Evolutionary conservation across 2,888 invertebrate species (phyloP).

Genomic region (Carterocephalus palaemon): DNA sequence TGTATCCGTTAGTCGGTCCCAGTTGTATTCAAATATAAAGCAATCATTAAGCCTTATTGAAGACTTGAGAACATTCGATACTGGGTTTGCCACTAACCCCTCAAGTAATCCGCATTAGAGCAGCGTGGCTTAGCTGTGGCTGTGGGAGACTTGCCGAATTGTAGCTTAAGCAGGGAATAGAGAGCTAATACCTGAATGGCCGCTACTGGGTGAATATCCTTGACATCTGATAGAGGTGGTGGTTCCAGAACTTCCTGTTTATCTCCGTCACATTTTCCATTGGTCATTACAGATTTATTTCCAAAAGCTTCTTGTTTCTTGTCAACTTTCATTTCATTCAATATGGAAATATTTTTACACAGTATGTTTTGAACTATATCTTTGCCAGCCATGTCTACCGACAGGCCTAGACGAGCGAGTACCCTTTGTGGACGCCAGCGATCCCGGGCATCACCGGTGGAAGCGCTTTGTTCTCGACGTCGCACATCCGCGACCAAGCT

Average conservation of each 20-base stretch:
- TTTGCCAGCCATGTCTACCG: conserved; percentile 86
- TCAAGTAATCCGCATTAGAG: too few species aligned
- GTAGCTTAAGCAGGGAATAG: too few species aligned
- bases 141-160: too few species aligned
- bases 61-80: too few species aligned
- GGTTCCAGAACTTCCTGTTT: conserved; percentile 34
- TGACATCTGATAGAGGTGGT: conserved; percentile 48
- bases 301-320: conserved; percentile 33
- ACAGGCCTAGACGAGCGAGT: conserved; percentile 88
- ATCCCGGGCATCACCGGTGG: conserved; percentile 81
- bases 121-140: too few species aligned
- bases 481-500: conserved; percentile 90
- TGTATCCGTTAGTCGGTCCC: too few species aligned
- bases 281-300: conserved; percentile 43
- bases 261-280: conserved; percentile 48
- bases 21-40: too few species aligned
- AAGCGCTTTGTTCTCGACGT: conserved; percentile 71
- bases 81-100: too few species aligned
- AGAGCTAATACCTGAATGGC: conserved; percentile 62
- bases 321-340: conserved; percentile 30
- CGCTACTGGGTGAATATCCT: conserved; percentile 74
- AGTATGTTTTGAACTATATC: conserved; percentile 61
- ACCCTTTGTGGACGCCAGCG: conserved; percentile 90
- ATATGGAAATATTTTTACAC: conserved; percentile 51
- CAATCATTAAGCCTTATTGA: too few species aligned